Conservation (phyloP, 2,797 vertebrate species). For the Xiphorhynchus erythropygius region DNA sequence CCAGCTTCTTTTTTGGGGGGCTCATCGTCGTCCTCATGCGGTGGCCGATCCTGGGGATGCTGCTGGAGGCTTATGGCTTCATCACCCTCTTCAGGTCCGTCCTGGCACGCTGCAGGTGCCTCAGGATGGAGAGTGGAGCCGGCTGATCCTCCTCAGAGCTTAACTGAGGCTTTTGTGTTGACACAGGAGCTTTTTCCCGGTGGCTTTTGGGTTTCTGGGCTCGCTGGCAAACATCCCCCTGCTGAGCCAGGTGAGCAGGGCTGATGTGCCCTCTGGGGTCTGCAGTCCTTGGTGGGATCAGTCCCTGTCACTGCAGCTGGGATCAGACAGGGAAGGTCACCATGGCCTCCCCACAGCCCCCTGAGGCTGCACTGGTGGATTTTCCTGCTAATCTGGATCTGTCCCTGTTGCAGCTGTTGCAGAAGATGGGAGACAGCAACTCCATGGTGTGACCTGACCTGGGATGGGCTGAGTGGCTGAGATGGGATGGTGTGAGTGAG, state of each 20-base stretch:
- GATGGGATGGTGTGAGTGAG: accelerated
- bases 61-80: constrained; percentile 87
- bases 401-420: constrained; percentile 76
- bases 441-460: constrained; percentile 78
- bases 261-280: neutral
- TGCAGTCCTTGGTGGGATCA: neutral
- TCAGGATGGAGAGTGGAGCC: accelerated
- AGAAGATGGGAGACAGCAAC: constrained; percentile 76
- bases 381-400: neutral
- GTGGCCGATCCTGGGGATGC: constrained; percentile 89
- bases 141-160: accelerated
- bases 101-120: accelerated
- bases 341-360: accelerated
- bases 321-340: neutral
- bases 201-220: constrained; percentile 83
- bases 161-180: neutral
- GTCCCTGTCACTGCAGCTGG: accelerated
- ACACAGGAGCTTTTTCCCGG: constrained; percentile 85
- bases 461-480: accelerated
- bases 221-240: constrained; percentile 78
- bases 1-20: constrained; percentile 88
- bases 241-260: constrained; percentile 78
- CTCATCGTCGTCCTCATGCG: constrained; percentile 83
- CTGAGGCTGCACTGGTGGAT: neutral
- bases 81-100: constrained; percentile 85